Percentiles rank a stretch among this genome's conserved stretches.
Evolutionary conservation across 2,113 vertebrate species (phyloP).

Genomic region (Microcebus murinus): DNA sequence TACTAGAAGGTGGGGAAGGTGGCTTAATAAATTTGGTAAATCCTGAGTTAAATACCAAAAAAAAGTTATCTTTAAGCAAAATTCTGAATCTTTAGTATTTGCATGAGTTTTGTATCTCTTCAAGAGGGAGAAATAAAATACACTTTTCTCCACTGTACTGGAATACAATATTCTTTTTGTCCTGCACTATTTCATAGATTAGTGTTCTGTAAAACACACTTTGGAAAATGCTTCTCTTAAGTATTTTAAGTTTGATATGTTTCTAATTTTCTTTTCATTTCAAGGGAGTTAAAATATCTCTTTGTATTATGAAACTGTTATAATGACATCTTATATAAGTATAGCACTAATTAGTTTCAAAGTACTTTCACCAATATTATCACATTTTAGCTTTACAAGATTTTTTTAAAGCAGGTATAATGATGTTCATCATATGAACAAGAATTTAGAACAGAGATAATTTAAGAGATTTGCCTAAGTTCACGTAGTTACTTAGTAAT

Average conservation of each 20-base stretch:
- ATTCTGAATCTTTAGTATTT: not conserved
- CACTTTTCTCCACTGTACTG: not conserved
- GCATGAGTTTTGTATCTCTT: not conserved
- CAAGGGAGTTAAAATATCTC: conserved; percentile 59
- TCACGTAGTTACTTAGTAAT: not conserved
- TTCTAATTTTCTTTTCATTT: conserved; percentile 50
- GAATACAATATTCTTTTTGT: not conserved
- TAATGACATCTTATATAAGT: conserved; percentile 54
- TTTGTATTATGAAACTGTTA: conserved; percentile 53
- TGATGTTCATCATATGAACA: conserved; percentile 20
- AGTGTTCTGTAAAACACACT: not conserved
- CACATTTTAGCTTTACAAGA: conserved; percentile 17
- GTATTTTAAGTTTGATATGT: conserved; percentile 17
- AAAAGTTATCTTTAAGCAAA: not conserved
- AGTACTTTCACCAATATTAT: conserved; percentile 48
- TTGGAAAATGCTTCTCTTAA: conserved; percentile 14
- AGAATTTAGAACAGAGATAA: conserved; percentile 7
- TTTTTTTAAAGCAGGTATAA: conserved; percentile 56
- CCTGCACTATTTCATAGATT: not conserved
- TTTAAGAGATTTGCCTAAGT: conserved; percentile 17
- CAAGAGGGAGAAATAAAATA: not conserved
- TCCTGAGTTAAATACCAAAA: not conserved
- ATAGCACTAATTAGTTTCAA: conserved; percentile 63
- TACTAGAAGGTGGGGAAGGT: not conserved
- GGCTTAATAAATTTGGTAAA: not conserved